Base-by-base conservation (phyloP, 2,113 vertebrate genomes). In the Alligator sinensis region DNA sequence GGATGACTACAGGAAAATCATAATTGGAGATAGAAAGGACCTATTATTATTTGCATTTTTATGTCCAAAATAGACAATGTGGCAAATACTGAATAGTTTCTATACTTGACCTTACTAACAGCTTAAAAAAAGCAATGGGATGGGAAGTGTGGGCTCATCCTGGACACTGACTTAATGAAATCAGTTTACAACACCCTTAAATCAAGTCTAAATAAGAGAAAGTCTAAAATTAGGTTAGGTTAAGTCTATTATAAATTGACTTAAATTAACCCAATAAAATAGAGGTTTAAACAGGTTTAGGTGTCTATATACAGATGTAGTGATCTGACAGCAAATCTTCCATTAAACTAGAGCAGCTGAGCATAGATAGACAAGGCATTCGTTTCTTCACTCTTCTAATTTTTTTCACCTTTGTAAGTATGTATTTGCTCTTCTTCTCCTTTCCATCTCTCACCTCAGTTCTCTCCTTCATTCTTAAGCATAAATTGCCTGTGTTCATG, bases 141-240 rank as follows among this genome's bases (percentile, higher is more conserved):
- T 47, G 47, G 9, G 34, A 74, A 74, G 34, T 74, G 38, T 34
- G 19, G 77, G 4, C 30, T 86, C 47, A 11, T 66, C 34, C 86
- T 66, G 61, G 9, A 25, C 68, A 72, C 63, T 64, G 7, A 54
- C 80, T 91, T 82, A 91, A 92, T 75, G 1, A 93, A 59, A 88
- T 70, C 22, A 70, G 0, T 55, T 25, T 47, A 34, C 47, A 5
- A 6, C n/a, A 47, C 16, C 11, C 57, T 89, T 80, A 64, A 70
- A 21, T 34, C 62, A 7, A 34, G 34, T 34, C 34, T 34, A 34
- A 34, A 34, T 34, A 34, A 34, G 34, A 86, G n/a, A 54, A 55
- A 24, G 5, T 10, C 9, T 68, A 86, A 88, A 80, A 89, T 13
- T 60, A n/a, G 80, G 7, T 90, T 84, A 38, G 27, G 75, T 24